phyloP scores from a whole-genome alignment of 2,797 vertebrate genomes.

The Neoniphon sammara region DNA sequence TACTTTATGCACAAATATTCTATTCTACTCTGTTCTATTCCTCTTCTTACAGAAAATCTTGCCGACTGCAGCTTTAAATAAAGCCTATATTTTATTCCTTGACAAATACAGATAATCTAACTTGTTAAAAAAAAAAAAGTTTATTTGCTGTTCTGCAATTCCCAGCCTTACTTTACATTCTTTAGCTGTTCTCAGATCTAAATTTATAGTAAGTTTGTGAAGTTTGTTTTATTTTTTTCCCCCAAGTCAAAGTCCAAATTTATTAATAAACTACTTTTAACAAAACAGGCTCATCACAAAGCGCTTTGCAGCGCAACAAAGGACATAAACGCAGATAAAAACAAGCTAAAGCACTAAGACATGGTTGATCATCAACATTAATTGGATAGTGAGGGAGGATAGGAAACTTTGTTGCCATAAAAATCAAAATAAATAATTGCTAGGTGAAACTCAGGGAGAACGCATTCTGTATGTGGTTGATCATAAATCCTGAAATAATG shows the following conservation, averaged over 20 bases:
- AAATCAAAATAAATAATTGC: conserved; percentile 82
- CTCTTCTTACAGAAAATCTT: background rate
- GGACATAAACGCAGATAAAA: conserved; percentile 64
- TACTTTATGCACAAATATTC: background rate
- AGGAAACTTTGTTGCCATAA: conserved; percentile 79
- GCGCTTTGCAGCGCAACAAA: conserved; percentile 54
- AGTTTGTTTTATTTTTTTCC: background rate
- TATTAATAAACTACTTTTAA: conserved; percentile 30
- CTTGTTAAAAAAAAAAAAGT: no score
- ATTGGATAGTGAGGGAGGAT: conserved; percentile 81
- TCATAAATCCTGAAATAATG: conserved; percentile 82
- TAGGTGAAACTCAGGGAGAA: conserved; percentile 79
- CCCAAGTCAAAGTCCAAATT: background rate
- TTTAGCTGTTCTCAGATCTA: conserved; percentile 5
- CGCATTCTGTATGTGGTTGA: conserved; percentile 69
- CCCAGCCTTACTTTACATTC: conserved; percentile 2
- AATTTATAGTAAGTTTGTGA: conserved; percentile 9
- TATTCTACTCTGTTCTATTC: no score
- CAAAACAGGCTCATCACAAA: conserved; percentile 40
- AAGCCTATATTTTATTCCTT: background rate
- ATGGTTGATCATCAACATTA: conserved; percentile 81
- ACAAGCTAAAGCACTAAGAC: conserved; percentile 64
- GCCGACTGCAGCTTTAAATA: background rate
- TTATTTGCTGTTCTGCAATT: background rate
- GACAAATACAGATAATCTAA: background rate